Conservation (phyloP, 2,113 vertebrate species). For the Pelobates fuscus region DNA sequence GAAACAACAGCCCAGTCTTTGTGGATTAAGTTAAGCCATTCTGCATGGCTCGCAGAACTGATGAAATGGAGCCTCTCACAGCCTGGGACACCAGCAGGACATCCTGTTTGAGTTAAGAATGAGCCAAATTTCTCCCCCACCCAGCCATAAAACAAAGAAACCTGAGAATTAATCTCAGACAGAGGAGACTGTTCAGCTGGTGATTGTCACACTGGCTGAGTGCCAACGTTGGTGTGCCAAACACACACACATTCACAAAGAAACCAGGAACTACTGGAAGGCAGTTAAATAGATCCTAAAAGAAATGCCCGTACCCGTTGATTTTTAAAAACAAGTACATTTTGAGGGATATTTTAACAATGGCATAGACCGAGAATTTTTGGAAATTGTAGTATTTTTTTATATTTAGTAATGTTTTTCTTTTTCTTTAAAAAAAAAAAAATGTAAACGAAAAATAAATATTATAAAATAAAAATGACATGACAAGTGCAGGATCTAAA, state of each 20-base stretch:
- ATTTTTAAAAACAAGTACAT: neutral
- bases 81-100: constrained; percentile 72
- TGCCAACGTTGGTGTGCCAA: constrained; percentile 66
- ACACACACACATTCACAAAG: constrained; percentile 54
- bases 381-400: no score
- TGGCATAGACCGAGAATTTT: no score
- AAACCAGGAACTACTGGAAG: constrained; percentile 55
- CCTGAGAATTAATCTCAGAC: constrained; percentile 71
- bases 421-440: no score
- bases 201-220: constrained; percentile 81
- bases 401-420: no score
- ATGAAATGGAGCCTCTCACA: constrained; percentile 60
- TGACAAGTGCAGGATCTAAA: no score
- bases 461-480: no score
- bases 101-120: constrained; percentile 82
- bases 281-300: constrained; percentile 65
- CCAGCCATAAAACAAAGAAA: constrained; percentile 74
- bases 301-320: constrained; percentile 69
- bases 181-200: constrained; percentile 71
- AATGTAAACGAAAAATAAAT: no score
- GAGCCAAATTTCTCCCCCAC: constrained; percentile 62
- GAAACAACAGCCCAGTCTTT: constrained; percentile 59
- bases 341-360: neutral
- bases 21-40: constrained; percentile 75
- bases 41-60: constrained; percentile 46